These are phyloP conservation scores for Etia nguti DNA, from an alignment of 2,113 vertebrate species.

Conservation along the genomic window DNA sequence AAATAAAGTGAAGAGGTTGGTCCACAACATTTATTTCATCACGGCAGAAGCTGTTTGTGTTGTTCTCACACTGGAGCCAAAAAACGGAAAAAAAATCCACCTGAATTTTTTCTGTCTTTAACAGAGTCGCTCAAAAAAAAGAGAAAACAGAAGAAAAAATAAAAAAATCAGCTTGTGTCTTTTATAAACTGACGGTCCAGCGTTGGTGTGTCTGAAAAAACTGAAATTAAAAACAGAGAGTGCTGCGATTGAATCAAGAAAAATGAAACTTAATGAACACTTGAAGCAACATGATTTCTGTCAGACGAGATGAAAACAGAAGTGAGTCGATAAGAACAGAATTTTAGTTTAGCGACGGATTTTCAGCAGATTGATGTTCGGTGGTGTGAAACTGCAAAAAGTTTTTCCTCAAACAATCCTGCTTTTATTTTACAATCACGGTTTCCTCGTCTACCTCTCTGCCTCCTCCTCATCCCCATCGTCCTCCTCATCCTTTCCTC, in stretches of 20 bases:
- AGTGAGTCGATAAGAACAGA: neutral
- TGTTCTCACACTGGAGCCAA: neutral
- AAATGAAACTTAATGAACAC: neutral
- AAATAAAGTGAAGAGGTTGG: neutral
- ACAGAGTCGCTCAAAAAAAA: neutral
- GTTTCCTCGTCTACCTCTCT: neutral
- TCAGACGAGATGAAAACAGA: neutral
- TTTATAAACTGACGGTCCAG: neutral
- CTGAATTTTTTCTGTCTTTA: neutral
- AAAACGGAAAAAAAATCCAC: neutral
- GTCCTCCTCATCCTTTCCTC: neutral
- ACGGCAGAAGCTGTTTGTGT: neutral
- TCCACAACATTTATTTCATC: neutral
- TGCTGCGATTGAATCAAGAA: neutral
- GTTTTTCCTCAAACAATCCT: neutral
- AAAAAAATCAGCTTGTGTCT: too few relatives aligned
- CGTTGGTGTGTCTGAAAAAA: neutral
- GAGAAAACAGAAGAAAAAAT: too few relatives aligned
- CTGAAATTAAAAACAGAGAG: neutral
- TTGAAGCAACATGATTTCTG: neutral
- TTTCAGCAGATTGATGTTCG: neutral
- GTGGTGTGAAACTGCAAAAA: neutral
- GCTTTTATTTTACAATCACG: neutral
- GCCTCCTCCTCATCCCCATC: slow-evolving; percentile 6
- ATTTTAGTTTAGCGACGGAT: neutral